Conservation (phyloP, 2,888 invertebrate genomes). For the Parochlus steinenii region DNA sequence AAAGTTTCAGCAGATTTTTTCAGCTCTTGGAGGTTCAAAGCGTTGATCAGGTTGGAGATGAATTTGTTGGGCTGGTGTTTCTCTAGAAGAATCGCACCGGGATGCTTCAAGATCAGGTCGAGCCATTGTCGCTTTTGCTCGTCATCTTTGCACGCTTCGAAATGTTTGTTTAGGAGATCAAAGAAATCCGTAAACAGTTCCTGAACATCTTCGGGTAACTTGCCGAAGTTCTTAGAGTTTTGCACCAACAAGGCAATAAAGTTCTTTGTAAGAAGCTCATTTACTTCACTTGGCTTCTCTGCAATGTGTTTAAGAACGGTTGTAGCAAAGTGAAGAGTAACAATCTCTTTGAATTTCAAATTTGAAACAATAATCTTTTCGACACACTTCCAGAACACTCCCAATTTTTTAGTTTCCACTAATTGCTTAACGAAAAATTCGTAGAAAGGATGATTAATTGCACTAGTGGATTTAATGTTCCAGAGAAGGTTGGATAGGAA, state of each 20-base stretch:
- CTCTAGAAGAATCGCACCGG: slow-evolving; percentile 57
- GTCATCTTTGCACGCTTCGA: not conserved
- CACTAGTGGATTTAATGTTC: slow-evolving; percentile 36
- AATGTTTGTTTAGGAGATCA: slow-evolving; percentile 5
- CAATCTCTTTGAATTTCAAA: slow-evolving; percentile 2
- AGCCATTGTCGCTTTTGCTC: slow-evolving; percentile 32
- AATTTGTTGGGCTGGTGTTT: slow-evolving; percentile 30
- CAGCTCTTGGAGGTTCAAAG: slow-evolving; percentile 3
- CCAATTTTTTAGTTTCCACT: slow-evolving; percentile 34
- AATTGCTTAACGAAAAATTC: slow-evolving; percentile 39
- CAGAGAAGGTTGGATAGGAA: slow-evolving; percentile 38
- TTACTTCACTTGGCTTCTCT: slow-evolving; percentile 33
- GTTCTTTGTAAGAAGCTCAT: slow-evolving; percentile 42
- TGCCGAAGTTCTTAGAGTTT: slow-evolving; percentile 41
- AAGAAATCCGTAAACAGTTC: slow-evolving; percentile 29
- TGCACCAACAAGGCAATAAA: slow-evolving; percentile 43
- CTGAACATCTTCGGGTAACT: slow-evolving; percentile 32
- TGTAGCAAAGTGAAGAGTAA: slow-evolving; percentile 22
- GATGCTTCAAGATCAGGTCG: slow-evolving; percentile 45
- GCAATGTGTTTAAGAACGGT: slow-evolving; percentile 40
- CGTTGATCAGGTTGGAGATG: slow-evolving; percentile 9
- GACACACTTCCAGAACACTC: slow-evolving; percentile 38
- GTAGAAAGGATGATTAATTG: slow-evolving; percentile 38
- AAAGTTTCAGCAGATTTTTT: not conserved
- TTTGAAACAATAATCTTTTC: slow-evolving; percentile 25